A percentile compares a stretch with the other conserved stretches of the same genome.
Evolutionary conservation across 2,888 invertebrate species (phyloP).

Genomic region (Drosophila infuscata): DNA sequence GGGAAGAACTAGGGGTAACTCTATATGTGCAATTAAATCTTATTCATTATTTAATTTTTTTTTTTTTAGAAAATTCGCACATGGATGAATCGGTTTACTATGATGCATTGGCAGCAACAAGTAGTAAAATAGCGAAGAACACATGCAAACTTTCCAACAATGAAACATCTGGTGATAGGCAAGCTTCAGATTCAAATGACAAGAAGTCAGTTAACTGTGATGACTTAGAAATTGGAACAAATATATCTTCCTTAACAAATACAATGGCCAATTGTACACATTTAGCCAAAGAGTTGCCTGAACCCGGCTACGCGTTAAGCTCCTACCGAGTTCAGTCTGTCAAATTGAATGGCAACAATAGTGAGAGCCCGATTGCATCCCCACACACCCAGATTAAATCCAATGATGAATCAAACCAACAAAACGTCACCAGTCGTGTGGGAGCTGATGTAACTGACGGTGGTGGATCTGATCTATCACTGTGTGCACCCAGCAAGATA

Average conservation of each 20-base stretch:
- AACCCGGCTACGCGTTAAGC: constrained; percentile 20
- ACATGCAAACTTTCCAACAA: constrained; percentile 14
- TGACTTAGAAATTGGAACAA: constrained; percentile 27
- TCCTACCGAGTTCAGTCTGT: constrained; percentile 15
- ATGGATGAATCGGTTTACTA: constrained; percentile 92
- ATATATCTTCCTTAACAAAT: constrained; percentile 23
- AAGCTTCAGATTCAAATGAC: constrained; percentile 26
- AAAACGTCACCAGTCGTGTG: background rate
- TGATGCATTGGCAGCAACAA: constrained; percentile 91
- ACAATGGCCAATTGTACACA: constrained; percentile 23
- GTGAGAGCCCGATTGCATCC: background rate
- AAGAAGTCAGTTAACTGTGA: constrained; percentile 52
- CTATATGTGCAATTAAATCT: no score
- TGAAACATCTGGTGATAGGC: constrained; percentile 21
- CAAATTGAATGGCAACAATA: constrained; percentile 42
- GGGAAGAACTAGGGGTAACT: no score
- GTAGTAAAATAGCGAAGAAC: constrained; percentile 73
- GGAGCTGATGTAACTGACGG: background rate
- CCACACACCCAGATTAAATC: background rate
- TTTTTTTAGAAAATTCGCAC: constrained; percentile 86
- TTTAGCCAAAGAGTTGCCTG: constrained; percentile 14
- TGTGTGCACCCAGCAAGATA: constrained; percentile 87
- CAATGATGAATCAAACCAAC: constrained; percentile 2
- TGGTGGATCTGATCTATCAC: constrained; percentile 36
- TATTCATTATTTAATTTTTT: background rate